Percentiles rank a stretch among this genome's conserved stretches.
These are phyloP conservation scores for Ailurus styani DNA, from an alignment of 2,113 vertebrate genomes.

Conservation along the genomic window DNA sequence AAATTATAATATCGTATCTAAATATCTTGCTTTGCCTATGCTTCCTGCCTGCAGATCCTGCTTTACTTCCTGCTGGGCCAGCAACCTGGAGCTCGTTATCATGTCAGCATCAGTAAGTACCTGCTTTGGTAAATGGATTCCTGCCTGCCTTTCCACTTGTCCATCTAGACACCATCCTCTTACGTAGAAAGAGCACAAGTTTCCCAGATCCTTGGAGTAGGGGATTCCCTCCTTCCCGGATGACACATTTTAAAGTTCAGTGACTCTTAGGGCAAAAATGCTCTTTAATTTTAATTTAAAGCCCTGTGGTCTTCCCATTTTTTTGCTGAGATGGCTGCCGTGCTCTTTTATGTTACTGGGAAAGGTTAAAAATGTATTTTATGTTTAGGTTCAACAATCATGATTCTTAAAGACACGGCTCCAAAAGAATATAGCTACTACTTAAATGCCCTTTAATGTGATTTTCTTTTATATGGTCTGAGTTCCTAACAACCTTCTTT, in stretches of 20 bases:
- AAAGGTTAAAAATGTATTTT: neutral
- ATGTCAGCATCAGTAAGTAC: neutral
- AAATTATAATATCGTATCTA: neutral
- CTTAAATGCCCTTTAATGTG: neutral
- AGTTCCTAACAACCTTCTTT: neutral
- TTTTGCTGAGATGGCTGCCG: neutral
- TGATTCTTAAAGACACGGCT: neutral
- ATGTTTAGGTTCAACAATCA: neutral
- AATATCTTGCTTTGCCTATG: neutral
- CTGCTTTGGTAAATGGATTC: neutral
- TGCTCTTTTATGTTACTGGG: neutral
- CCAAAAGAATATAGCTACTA: neutral
- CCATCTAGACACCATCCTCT: neutral
- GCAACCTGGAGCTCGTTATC: neutral
- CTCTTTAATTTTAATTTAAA: neutral
- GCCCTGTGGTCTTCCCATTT: neutral
- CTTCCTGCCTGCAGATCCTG: neutral
- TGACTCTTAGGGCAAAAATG: neutral
- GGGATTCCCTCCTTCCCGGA: neutral
- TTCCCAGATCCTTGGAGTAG: neutral
- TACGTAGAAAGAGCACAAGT: neutral
- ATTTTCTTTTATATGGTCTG: neutral
- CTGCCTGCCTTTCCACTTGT: neutral
- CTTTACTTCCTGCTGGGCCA: neutral
- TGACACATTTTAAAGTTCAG: neutral